These are phyloP conservation scores for Coenonympha arcania DNA, from an alignment of 2,888 invertebrate species.

Conservation along the genomic window DNA sequence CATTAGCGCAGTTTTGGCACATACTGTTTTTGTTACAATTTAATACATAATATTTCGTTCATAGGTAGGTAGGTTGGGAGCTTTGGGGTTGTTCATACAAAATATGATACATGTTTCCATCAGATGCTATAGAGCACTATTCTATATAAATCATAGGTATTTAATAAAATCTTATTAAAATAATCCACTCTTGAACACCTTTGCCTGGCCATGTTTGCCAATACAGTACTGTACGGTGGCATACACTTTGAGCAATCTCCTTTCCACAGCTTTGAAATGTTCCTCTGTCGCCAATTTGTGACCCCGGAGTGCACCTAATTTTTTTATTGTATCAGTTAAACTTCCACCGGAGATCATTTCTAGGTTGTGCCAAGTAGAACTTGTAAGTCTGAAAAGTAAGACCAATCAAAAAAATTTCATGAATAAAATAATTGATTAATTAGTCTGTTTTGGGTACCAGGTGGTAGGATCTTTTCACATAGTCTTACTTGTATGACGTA, in stretches of 20 bases:
- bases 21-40: too few relatives aligned
- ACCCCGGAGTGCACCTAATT: conserved; percentile 71
- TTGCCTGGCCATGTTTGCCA: conserved; percentile 70
- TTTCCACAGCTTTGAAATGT: conserved; percentile 84
- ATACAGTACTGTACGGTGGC: conserved; percentile 85
- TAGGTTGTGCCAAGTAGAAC: conserved; percentile 81
- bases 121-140: too few relatives aligned
- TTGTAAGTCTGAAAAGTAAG: conserved; percentile 75
- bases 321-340: conserved; percentile 72
- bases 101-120: too few relatives aligned
- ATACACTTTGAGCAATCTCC: conserved; percentile 82
- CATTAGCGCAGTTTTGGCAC: too few relatives aligned
- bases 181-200: conserved; percentile 49
- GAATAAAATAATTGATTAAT: too few relatives aligned
- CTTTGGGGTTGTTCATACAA: too few relatives aligned
- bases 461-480: too few relatives aligned
- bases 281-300: conserved; percentile 78
- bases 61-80: too few relatives aligned
- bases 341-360: conserved; percentile 81
- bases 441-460: too few relatives aligned
- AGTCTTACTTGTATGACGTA: too few relatives aligned
- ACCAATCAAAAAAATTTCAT: not conserved
- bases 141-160: too few relatives aligned
- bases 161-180: conserved; percentile 11
- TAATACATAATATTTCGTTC: too few relatives aligned